Evolutionary conservation across 2,888 invertebrate genomes (phyloP), one percentile per base, ranked within the genome.

Genomic region (Rhabditoides inermis): DNA sequence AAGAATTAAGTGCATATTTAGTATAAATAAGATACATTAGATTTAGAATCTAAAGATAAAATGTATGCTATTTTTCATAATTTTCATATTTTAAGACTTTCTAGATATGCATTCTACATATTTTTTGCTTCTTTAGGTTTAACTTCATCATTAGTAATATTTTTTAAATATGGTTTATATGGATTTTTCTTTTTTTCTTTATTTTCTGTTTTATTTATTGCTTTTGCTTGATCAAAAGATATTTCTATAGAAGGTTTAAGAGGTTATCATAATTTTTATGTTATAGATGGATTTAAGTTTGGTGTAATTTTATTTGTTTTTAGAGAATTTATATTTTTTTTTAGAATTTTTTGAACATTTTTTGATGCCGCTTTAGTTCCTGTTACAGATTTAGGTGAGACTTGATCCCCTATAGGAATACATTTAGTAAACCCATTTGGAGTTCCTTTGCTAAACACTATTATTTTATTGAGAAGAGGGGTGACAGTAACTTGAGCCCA

Each of bases 231-330:
- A 49, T 57, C 55, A 37, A 64, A 65, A 56, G 65, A 69, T 69
- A 61, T 69, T 62, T 55, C 58, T 55, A 58, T 61, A 49, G 69
- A 69, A 46, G 65, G 65, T 56, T 54, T 66, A 59, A 58, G 61
- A 2, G 69, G 69, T 57, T 66, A 68, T 55, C 68, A 69, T 65
- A 69, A 63, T 64, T 68, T 70, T 63, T 64, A 60, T 63, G 64
- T 70, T 51, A 64, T 66, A 60, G 69, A 69, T 56, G 66, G 67
- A 51, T 67, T 70, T 63, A 70, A 70, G 53, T 63, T 65, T 58
- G 85, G 85, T 65, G 85, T 85, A 83, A 83, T 85, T 76, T 76
- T 85, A 79, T 85, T 85, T 82, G 85, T 85, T 83, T 76, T 83
- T 5, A 85, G 85, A 45, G 85, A 85, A 83, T 77, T 85, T 62